Evolutionary conservation across 2,797 vertebrate genomes (phyloP).

Genomic region (Amazona ochrocephala): DNA sequence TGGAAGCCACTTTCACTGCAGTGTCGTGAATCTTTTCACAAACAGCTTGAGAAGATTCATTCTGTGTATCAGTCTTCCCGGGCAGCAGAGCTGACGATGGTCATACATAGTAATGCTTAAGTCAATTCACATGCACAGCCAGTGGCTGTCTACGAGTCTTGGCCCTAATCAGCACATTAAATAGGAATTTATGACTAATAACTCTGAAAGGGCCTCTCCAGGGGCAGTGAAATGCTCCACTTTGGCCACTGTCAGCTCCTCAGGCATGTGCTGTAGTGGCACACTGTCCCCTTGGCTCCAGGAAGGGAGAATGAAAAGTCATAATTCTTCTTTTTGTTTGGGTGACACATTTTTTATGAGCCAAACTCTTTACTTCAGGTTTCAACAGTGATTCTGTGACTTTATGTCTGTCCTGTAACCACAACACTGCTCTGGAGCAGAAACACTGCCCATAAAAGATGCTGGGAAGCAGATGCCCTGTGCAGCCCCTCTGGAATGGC

Average conservation of each 20-base stretch:
- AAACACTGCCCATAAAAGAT: not conserved
- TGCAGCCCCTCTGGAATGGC: not conserved
- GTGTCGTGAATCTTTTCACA: constrained; percentile 69
- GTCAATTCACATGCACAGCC: constrained; percentile 47
- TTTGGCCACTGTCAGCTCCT: not conserved
- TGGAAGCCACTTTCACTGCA: constrained; percentile 66
- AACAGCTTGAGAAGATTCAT: constrained; percentile 70
- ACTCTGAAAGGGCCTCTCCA: not conserved
- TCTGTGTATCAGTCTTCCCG: constrained; percentile 59
- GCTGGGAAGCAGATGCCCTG: not conserved
- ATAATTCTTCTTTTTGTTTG: constrained; percentile 17
- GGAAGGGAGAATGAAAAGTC: not conserved
- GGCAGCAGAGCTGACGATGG: constrained; percentile 36
- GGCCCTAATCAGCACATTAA: constrained; percentile 53
- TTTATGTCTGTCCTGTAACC: not conserved
- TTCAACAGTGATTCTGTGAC: not conserved
- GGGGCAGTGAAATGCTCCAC: not conserved
- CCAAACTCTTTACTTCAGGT: constrained; percentile 22
- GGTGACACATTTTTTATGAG: constrained; percentile 30
- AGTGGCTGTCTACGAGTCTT: constrained; percentile 39
- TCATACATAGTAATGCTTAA: constrained; percentile 58
- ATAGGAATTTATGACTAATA: not conserved
- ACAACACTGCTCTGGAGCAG: not conserved
- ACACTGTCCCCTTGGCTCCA: not conserved
- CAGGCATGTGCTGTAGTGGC: not conserved